Evolutionary conservation across 2,113 vertebrate species (phyloP).

Genomic region (Suncus etruscus): DNA sequence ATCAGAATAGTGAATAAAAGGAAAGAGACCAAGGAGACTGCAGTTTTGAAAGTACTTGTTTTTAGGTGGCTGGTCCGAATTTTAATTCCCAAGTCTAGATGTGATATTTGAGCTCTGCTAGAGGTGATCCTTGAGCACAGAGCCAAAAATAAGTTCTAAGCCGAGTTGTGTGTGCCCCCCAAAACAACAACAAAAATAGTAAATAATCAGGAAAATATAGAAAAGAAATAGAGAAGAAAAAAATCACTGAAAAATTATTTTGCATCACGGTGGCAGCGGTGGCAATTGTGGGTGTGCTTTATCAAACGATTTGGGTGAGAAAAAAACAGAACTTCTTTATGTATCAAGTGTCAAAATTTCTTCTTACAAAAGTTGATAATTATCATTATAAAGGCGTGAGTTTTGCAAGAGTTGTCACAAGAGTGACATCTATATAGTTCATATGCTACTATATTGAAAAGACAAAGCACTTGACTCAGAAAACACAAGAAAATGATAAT

Average conservation of each 20-base stretch:
- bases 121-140: too few species aligned
- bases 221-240: not conserved
- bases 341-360: not conserved
- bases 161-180: too few species aligned
- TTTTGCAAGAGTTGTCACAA: not conserved
- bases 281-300: not conserved
- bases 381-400: not conserved
- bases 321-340: not conserved
- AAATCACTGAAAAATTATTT: not conserved
- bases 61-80: too few species aligned
- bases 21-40: too few species aligned
- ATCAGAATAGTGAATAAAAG: not conserved
- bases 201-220: not conserved
- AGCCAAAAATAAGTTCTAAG: too few species aligned
- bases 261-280: too few species aligned
- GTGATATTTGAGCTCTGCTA: too few species aligned
- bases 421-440: not conserved
- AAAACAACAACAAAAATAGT: too few species aligned
- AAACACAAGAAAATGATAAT: not conserved
- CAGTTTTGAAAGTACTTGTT: too few species aligned
- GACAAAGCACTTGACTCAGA: not conserved
- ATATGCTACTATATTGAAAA: not conserved
- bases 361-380: not conserved
- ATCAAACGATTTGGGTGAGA: not conserved
- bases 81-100: too few species aligned